phyloP scores from a whole-genome alignment of 1,140 invertebrate genomes.

The Zaprionus lachaisei region DNA sequence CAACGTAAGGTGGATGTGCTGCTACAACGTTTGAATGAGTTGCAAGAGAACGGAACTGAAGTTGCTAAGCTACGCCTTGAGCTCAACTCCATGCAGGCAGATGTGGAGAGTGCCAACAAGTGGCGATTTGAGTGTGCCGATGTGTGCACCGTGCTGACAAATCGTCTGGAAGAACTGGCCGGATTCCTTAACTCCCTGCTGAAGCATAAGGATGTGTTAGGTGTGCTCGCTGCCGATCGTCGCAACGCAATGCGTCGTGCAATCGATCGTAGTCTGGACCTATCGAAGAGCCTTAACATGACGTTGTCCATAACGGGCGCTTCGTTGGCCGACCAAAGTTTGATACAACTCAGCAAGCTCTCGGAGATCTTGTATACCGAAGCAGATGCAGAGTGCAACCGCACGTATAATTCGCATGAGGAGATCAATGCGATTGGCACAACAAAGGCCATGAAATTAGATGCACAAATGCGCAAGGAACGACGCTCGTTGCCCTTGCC shows the following conservation, averaged over 20 bases:
- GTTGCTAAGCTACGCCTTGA: slow-evolving; percentile 77
- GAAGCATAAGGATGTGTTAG: slow-evolving; percentile 87
- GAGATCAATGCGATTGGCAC: slow-evolving; percentile 64
- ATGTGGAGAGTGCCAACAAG: slow-evolving; percentile 84
- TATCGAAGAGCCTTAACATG: slow-evolving; percentile 86
- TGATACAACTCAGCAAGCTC: slow-evolving; percentile 85
- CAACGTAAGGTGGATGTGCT: slow-evolving; percentile 78
- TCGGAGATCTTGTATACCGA: slow-evolving; percentile 83
- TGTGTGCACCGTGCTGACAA: slow-evolving; percentile 87
- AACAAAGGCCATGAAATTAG: slow-evolving; percentile 84
- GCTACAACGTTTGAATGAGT: slow-evolving; percentile 71
- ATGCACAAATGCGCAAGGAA: slow-evolving; percentile 78
- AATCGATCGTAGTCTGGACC: slow-evolving; percentile 86
- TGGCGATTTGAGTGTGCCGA: slow-evolving; percentile 87
- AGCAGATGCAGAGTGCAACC: slow-evolving; percentile 49
- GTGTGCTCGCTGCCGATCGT: slow-evolving; percentile 85
- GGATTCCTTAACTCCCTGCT: slow-evolving; percentile 89
- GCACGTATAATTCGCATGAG: slow-evolving; percentile 77
- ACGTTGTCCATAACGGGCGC: slow-evolving; percentile 74
- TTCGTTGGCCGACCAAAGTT: slow-evolving; percentile 77
- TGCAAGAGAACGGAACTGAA: slow-evolving; percentile 65
- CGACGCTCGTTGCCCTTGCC: slow-evolving; percentile 61
- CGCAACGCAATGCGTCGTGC: slow-evolving; percentile 85
- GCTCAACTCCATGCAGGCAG: slow-evolving; percentile 74
- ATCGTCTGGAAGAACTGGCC: slow-evolving; percentile 89